Evolutionary conservation across 2,888 invertebrate genomes (phyloP).

Genomic region (Sarcophaga caerulescens): DNA sequence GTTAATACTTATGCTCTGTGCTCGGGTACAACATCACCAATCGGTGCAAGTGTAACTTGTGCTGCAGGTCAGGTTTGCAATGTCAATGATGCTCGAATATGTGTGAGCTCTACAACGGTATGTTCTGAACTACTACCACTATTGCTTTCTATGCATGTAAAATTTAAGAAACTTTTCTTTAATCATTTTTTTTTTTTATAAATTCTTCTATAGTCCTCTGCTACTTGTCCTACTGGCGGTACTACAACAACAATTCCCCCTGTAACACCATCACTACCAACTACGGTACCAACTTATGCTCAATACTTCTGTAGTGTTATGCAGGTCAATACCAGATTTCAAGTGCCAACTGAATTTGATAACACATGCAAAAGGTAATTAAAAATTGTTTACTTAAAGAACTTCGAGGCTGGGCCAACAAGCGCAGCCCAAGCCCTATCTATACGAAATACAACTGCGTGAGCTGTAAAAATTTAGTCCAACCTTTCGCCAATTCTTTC

Average conservation of each 20-base stretch:
- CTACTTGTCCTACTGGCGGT: constrained; percentile 72
- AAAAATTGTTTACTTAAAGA: not conserved
- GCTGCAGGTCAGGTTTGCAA: constrained; percentile 73
- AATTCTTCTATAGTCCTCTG: constrained; percentile 41
- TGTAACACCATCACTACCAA: constrained; percentile 24
- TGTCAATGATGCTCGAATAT: constrained; percentile 62
- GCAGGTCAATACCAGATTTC: constrained; percentile 66
- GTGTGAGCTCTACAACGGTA: constrained; percentile 48
- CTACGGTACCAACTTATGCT: constrained; percentile 44
- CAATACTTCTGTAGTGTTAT: constrained; percentile 69
- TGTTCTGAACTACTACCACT: not conserved
- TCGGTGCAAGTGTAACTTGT: constrained; percentile 71
- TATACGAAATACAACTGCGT: no score
- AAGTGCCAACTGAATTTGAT: constrained; percentile 70
- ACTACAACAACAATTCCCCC: constrained; percentile 61
- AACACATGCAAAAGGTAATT: constrained; percentile 74
- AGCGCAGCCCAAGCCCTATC: no score
- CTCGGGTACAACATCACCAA: constrained; percentile 70
- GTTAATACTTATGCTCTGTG: constrained; percentile 73
- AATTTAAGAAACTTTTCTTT: not conserved
- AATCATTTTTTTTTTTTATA: not conserved
- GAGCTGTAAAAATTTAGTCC: no score
- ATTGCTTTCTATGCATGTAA: constrained; percentile 41
- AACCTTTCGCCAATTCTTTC: no score
- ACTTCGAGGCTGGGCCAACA: no score